Base-by-base conservation (phyloP, 2,113 vertebrate genomes). In the Prietella phreatophila region DNA sequence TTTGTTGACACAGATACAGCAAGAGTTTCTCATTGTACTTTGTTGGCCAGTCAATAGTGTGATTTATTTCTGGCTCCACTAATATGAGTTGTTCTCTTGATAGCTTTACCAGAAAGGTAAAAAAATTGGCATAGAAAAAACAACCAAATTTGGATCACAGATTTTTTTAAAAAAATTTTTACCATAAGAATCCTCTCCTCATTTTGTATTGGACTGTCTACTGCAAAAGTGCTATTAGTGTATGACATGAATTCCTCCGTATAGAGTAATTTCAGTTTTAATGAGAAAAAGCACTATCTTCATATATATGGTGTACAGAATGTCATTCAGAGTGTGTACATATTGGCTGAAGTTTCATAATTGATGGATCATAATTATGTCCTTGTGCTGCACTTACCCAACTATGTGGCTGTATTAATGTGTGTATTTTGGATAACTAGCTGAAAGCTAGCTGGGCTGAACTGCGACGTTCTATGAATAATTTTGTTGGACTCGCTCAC, bases 401-500 rank as follows among this genome's bases (percentile, higher is more conserved):
- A 14, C 25, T 10, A 5, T 65, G 55, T 15, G 82, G 20, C 1
- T 71, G 65, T 82, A 81, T 50, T 47, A 63, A 47, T 83, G 27
- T 87, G 39, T 76, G 69, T 27, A 33, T 60, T 60, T 50, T 42
- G 20, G 78, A 82, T 20, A 19, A 50, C 47, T 27, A 50, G 14
- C 42, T 79, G 71, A 9, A 56, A 25, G 65, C 58, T 55, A 42
- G 76, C 2, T 9, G 83, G 47, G 73, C 33, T 42, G 15, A 50
- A 9, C 53, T 5, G 25, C 82, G 27, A 83, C 71, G 2, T 50
- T 79, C 65, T 82, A 88, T 90, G 89, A 90, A 90, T 89, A 89
- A 91, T 89, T 85, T 78, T 56, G 86, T 82, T 89, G 81, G 56
- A 86, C 81, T 79, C 25, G 30, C 58, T 86, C 47, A 88, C 86